Percentiles rank a stretch among this genome's conserved stretches.
Conservation (phyloP, 1,140 invertebrate species). For the Bicyclus anynana region DNA sequence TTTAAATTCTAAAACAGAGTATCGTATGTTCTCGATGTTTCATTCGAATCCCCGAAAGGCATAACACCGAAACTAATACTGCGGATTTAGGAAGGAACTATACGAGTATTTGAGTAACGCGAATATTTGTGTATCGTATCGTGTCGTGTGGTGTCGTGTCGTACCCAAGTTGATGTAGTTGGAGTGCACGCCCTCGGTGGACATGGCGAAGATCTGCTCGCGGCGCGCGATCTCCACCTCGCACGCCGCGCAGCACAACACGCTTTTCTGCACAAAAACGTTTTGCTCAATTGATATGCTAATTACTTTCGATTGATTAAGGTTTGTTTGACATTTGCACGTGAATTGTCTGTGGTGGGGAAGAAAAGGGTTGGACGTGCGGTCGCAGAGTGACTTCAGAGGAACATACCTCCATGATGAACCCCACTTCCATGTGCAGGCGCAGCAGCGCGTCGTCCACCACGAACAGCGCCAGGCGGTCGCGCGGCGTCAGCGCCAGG, state of each 20-base stretch:
- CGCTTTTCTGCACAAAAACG: constrained; percentile 36
- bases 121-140: no score
- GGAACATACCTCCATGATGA: constrained; percentile 36
- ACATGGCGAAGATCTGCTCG: constrained; percentile 87
- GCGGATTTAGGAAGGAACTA: no score
- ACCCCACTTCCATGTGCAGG: constrained; percentile 75
- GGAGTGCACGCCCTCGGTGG: constrained; percentile 86
- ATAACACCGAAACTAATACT: no score
- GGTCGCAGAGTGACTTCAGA: no score
- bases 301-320: background rate
- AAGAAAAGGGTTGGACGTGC: no score
- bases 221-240: constrained; percentile 49
- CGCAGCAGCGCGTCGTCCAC: constrained; percentile 83
- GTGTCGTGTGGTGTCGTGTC: background rate
- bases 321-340: no score
- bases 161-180: constrained; percentile 85
- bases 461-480: constrained; percentile 79
- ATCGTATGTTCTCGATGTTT: no score
- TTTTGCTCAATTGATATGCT: background rate
- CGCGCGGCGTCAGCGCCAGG: constrained; percentile 81
- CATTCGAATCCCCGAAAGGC: no score
- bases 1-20: no score
- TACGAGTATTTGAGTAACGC: no score
- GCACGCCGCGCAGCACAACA: constrained; percentile 58
- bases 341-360: no score